Base-by-base conservation (phyloP, 2,797 vertebrate species). In the Catharus ustulatus region DNA sequence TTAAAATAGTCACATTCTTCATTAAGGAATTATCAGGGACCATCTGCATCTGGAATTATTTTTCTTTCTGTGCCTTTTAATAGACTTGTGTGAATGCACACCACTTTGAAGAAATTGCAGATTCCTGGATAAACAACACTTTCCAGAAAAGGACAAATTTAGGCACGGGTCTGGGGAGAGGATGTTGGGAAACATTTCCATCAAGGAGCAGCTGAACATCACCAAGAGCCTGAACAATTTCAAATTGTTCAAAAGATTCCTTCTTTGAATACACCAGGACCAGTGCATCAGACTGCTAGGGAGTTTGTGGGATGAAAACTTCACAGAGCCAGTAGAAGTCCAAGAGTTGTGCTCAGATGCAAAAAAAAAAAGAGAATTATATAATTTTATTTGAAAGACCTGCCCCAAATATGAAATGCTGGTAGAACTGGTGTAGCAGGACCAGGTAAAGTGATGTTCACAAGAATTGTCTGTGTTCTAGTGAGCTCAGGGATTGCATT, bases 181-280 rank as follows among this genome's bases (percentile, higher is more conserved):
- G 7, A 54, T 57, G 0, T 2, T n/a, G 12, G 15, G 26, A 7
- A 34, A 2, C 13, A 15, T 5, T 75, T 16, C 10, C 59, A 29
- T 15, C 40, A 24, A 49, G 38, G 20, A 64, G 10, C 21, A 64
- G 12, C 32, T 40, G 20, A 57, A 38, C 16, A 5, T 24, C 16
- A 38, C 8, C 29, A 66, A 34, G 34, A 43, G 5, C 59, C 20
- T 86, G 45, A 83, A 48, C 12, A 71, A 26, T 4, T 46, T 40
- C 27, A 83, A 73, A 77, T 10, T 0, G 0, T 8, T 32, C 2
- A 19, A 52, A 78, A 22, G 7, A 27, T 64, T 69, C 1, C 3
- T 36, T 21, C 26, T 73, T 57, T 62, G 26, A 58, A 42, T 14
- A 14, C 7, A 30, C 15, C 40, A 57, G 8, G 11, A 5, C 36